A percentile compares a stretch with the other conserved stretches of the same genome.
Evolutionary conservation across 2,797 vertebrate species (phyloP).

Genomic region (Syngnathus rostellatus): DNA sequence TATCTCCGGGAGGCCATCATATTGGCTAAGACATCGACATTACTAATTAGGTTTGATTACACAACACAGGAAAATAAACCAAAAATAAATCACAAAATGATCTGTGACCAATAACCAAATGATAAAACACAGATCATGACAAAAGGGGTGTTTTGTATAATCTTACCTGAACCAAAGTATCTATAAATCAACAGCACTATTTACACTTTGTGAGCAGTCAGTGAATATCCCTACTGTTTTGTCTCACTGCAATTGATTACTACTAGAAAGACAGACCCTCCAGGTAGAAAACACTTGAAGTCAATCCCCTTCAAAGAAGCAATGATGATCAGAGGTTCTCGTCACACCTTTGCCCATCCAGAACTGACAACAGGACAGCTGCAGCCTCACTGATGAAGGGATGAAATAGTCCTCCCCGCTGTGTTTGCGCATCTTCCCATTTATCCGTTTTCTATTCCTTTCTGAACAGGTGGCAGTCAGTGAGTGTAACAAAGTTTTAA

Average conservation of each 20-base stretch:
- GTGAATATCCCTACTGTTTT: not conserved
- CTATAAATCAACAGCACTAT: constrained; percentile 15
- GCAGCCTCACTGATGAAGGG: constrained; percentile 54
- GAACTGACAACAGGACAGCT: constrained; percentile 56
- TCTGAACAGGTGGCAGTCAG: constrained; percentile 60
- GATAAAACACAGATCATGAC: not conserved
- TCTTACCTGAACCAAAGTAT: constrained; percentile 12
- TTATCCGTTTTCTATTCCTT: constrained; percentile 48
- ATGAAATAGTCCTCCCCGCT: constrained; percentile 48
- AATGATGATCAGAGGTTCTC: constrained; percentile 43
- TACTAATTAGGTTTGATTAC: too few species aligned
- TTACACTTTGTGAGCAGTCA: not conserved
- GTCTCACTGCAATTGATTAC: not conserved
- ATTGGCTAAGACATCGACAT: too few species aligned
- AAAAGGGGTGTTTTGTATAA: not conserved
- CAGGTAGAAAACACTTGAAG: not conserved
- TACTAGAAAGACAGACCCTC: not conserved
- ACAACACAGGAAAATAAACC: not conserved
- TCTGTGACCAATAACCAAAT: not conserved
- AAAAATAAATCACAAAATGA: not conserved
- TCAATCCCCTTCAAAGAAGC: constrained; percentile 3
- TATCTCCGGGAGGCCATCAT: too few species aligned
- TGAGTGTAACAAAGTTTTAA: constrained; percentile 59
- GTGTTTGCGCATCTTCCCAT: constrained; percentile 41
- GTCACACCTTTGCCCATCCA: constrained; percentile 46